Evolutionary conservation across 2,113 vertebrate species (phyloP), one percentile per base, ranked within the genome.

Genomic region (Silurus glanis): DNA sequence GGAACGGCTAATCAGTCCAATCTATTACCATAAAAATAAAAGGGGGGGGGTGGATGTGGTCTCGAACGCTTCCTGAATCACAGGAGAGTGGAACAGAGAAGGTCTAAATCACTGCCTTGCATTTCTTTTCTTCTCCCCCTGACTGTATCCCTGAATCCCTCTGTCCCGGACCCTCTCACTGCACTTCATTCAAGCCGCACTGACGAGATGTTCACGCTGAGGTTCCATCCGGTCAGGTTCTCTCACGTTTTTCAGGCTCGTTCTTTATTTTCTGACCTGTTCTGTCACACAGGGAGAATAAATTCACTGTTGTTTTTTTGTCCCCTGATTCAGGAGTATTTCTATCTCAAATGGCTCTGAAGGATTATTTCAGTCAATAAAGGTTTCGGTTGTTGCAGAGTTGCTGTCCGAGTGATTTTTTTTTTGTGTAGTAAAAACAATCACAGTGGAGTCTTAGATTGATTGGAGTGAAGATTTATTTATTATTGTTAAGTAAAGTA

Each of bases 331-430:
- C 14, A 59, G 23, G 53, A 58, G 87, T 9, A 56, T 84, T 90
- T 91, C 80, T 90, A 81, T 89, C 85, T 88, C 61, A 82, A 19
- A 86, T 87, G 58, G 49, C 89, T 9, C 37, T 86, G 88, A 89
- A 82, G 76, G 10, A 74, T 56, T 23, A 88, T 88, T 91, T 89
- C 89, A 87, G 87, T 92, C 88, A 94, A 93, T 91, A 92, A 92
- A 93, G 85, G 69, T 51, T 85, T 86, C 69, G 69, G 85, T 91
- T 93, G 90, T 89, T 92, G 88, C 81, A 92, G 49, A 21, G 13
- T 51, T 16, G n/a, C 8, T n/a, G 58, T 17, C 21, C 55, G 13
- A 58, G 45, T 56, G 37, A 2, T 56, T 49, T 74, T 74, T 21
- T 19, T 69, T 37, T 6, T 3, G 28, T n/a, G n/a, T n/a, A n/a